Percentiles rank a stretch among this genome's conserved stretches.
phyloP scores from a whole-genome alignment of 2,888 invertebrate species.

The Drosophila lutescens region DNA sequence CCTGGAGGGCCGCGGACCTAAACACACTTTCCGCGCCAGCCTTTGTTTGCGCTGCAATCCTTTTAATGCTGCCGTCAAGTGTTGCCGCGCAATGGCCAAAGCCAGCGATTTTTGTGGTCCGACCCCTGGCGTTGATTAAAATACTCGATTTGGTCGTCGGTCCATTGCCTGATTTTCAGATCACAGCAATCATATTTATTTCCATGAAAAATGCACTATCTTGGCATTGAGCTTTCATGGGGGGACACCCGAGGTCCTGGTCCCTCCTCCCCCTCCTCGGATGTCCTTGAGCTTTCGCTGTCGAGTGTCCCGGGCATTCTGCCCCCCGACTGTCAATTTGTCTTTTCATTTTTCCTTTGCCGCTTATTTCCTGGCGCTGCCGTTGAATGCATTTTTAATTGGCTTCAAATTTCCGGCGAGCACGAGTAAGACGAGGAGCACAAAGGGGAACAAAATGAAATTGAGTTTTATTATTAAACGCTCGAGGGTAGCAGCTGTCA shows the following conservation, averaged over 20 bases:
- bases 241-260: neutral
- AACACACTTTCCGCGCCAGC: conserved; percentile 19
- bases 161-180: conserved; percentile 60
- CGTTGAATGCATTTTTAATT: conserved; percentile 71
- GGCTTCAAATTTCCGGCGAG: conserved; percentile 65
- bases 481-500: conserved; percentile 27
- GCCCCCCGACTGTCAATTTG: conserved; percentile 65
- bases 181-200: conserved; percentile 54
- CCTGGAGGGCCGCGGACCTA: conserved; percentile 52
- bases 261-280: neutral
- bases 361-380: conserved; percentile 59
- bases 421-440: conserved; percentile 37
- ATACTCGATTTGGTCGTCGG: conserved; percentile 37
- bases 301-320: conserved; percentile 4
- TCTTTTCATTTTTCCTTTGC: conserved; percentile 42
- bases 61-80: conserved; percentile 64
- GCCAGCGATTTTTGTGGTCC: conserved; percentile 21
- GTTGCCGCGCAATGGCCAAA: no score
- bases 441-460: conserved; percentile 32
- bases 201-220: conserved; percentile 36
- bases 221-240: neutral
- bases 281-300: conserved; percentile 22
- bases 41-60: conserved; percentile 57
- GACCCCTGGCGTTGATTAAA: conserved; percentile 40
- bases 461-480: conserved; percentile 61